phyloP scores from a whole-genome alignment of 2,888 invertebrate genomes.

The Ischnura elegans region DNA sequence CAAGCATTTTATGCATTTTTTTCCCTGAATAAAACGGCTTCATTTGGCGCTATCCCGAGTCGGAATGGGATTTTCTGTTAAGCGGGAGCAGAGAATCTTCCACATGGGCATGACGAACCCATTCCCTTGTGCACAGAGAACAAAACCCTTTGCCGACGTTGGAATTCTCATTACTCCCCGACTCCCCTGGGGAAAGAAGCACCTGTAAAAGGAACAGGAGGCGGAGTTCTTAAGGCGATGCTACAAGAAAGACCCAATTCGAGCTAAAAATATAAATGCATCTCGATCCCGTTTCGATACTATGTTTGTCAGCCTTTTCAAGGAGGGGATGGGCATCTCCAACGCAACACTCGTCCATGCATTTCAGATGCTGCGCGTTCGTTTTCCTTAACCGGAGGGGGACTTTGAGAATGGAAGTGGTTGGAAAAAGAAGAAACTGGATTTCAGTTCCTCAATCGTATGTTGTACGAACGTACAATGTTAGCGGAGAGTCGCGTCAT shows the following conservation, averaged over 20 bases:
- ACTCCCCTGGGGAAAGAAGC: background rate
- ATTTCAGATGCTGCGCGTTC: background rate
- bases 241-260: conserved; percentile 25
- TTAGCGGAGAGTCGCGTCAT: background rate
- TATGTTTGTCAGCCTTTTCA: background rate
- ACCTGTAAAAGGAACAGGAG: background rate
- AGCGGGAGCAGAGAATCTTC: background rate
- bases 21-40: background rate
- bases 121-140: background rate
- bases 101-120: background rate
- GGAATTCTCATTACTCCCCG: background rate
- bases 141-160: background rate
- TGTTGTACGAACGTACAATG: no score
- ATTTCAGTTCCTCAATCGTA: background rate
- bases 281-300: background rate
- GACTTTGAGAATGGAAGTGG: background rate
- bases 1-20: background rate
- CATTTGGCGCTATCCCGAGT: background rate
- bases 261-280: conserved; percentile 20
- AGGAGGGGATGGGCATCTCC: background rate
- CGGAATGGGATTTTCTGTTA: background rate
- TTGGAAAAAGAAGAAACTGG: background rate
- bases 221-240: background rate
- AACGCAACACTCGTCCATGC: background rate
- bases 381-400: background rate